Evolutionary conservation across 1,140 invertebrate species (phyloP).

Genomic region (Calycopis cecrops): DNA sequence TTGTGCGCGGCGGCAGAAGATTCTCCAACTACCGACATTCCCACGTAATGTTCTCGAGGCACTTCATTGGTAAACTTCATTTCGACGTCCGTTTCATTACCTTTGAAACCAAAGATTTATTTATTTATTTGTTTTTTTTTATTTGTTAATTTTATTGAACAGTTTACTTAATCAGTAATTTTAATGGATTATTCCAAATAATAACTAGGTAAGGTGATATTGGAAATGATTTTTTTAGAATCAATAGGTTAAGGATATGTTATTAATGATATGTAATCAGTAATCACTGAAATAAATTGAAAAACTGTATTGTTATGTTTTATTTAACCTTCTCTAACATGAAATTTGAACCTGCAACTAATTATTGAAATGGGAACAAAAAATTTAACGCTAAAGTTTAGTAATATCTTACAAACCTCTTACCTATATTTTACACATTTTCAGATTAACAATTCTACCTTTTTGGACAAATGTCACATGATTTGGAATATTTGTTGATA

Average conservation of each 20-base stretch:
- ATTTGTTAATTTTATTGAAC: constrained; percentile 36
- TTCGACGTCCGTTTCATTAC: constrained; percentile 3
- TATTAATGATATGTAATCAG: constrained; percentile 72
- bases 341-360: not conserved
- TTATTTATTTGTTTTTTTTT: constrained; percentile 23
- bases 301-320: constrained; percentile 43
- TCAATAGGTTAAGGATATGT: constrained; percentile 71
- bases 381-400: not conserved
- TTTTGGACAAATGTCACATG: no score
- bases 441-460: not conserved
- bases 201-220: constrained; percentile 70
- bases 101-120: constrained; percentile 45
- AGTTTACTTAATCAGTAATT: constrained; percentile 57
- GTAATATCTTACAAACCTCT: not conserved
- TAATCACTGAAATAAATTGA: constrained; percentile 72
- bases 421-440: not conserved
- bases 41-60: not conserved
- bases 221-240: constrained; percentile 75
- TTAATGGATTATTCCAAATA: constrained; percentile 66
- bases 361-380: not conserved
- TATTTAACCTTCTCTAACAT: constrained; percentile 16
- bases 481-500: no score
- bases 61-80: constrained; percentile 1
- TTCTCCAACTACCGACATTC: constrained; percentile 7
- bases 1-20: constrained; percentile 41